Percentiles rank a stretch among this genome's conserved stretches.
phyloP scores from a whole-genome alignment of 2,888 invertebrate genomes.

The Pristionchus japonicus region DNA sequence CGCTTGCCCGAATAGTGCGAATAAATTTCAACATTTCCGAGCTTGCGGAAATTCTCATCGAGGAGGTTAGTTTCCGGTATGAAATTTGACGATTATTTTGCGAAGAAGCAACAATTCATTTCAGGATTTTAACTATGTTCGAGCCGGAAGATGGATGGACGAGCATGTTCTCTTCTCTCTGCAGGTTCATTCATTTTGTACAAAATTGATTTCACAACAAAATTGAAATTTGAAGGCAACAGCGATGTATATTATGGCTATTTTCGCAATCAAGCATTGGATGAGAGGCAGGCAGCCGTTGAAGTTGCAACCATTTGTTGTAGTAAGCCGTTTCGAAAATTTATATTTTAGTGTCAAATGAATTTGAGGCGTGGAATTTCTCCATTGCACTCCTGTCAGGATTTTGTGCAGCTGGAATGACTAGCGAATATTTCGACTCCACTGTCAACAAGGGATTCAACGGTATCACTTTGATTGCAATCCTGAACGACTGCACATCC shows the following conservation, averaged over 20 bases:
- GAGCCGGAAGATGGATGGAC: neutral
- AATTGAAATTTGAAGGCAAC: too few relatives aligned
- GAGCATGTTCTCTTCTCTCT: neutral
- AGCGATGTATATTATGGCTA: too few relatives aligned
- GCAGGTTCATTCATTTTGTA: neutral
- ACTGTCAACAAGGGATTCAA: neutral
- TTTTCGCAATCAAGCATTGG: too few relatives aligned
- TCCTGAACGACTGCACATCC: too few relatives aligned
- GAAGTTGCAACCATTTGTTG: too few relatives aligned
- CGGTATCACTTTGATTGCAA: neutral
- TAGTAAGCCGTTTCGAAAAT: too few relatives aligned
- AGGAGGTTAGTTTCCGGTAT: neutral
- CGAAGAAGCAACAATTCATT: neutral
- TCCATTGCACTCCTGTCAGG: neutral
- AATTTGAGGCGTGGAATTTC: neutral
- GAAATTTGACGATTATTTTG: neutral
- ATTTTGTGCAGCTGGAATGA: neutral
- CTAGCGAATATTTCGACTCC: neutral
- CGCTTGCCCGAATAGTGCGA: neutral
- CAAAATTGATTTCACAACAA: too few relatives aligned
- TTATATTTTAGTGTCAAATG: too few relatives aligned
- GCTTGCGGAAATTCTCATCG: neutral
- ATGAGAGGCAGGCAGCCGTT: too few relatives aligned
- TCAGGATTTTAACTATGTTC: neutral
- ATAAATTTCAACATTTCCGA: neutral